Evolutionary conservation across 2,113 vertebrate species (phyloP), one percentile per base, ranked within the genome.

Genomic region (Sitta europaea): DNA sequence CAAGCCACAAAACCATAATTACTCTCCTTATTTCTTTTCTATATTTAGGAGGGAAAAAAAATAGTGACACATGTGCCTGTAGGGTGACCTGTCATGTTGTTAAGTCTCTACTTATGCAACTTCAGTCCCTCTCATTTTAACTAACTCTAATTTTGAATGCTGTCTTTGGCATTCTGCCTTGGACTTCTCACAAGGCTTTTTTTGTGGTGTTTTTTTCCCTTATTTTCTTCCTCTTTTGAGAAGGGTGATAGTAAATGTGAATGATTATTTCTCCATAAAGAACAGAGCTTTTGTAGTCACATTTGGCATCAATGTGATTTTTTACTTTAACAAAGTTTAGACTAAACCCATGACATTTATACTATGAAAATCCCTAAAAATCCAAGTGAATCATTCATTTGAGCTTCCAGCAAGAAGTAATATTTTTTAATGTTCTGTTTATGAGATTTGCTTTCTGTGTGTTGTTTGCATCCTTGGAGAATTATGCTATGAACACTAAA

Each of bases 1-100:
- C 54, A 95, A 82, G 74, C 95, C 95, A 88, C 96, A 94, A 97
- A 96, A 70, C 95, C 94, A 93, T 86, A 94, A 94, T 93, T 96
- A 86, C 90, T 88, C 84, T 90, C 78, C 88, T 86, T 72, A 86
- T 88, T 95, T 88, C 51, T 93, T 68, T 94, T 95, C 71, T 94
- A 90, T 88, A 90, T 96, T 93, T 93, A 83, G 48, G 51, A 3
- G 2, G 7, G 2, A 14, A n/a, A 78, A 31, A 70, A 55, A 76
- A 71, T 35, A 40, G 23, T 12, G 4, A 58, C 72, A 67, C 43
- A 82, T 61, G 62, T 90, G 77, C 65, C 77, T 90, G 54, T 81
- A 88, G 43, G 67, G 63, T 88, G 79, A 93, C 79, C 68, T 92
- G 73, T 83, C 82, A 61, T 70, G 36, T 40, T 91, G 43, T n/a